These are phyloP conservation scores for Datnioides undecimradiatus DNA, from an alignment of 2,113 vertebrate genomes.

Conservation along the genomic window DNA sequence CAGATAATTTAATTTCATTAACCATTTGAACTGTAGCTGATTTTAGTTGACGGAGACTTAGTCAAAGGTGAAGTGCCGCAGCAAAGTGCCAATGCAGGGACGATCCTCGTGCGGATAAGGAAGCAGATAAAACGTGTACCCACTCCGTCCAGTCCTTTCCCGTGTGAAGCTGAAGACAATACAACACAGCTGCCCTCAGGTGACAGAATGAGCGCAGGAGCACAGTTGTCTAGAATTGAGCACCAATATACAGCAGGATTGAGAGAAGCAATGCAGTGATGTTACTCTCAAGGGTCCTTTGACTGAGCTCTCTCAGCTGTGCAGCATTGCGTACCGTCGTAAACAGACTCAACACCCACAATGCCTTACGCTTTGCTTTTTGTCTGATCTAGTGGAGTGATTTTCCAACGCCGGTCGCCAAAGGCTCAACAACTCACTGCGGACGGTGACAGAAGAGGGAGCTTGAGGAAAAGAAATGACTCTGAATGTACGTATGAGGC, in stretches of 20 bases:
- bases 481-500: background rate
- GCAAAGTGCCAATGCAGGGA: background rate
- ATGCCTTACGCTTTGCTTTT: conserved; percentile 31
- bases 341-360: conserved; percentile 35
- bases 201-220: conserved; percentile 72
- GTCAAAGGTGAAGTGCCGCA: conserved; percentile 1
- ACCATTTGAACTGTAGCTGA: conserved; percentile 27
- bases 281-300: conserved; percentile 54
- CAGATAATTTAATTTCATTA: conserved; percentile 48
- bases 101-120: conserved; percentile 39
- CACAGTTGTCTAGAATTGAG: conserved; percentile 62
- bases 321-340: conserved; percentile 21
- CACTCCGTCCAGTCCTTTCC: conserved; percentile 23
- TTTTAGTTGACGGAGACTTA: background rate
- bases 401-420: background rate
- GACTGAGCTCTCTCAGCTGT: conserved; percentile 58
- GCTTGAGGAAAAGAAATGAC: background rate
- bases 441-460: conserved; percentile 4
- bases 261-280: conserved; percentile 55
- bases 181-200: conserved; percentile 57
- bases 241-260: conserved; percentile 55
- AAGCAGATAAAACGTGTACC: conserved; percentile 53
- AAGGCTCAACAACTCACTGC: conserved; percentile 9
- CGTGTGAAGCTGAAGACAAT: conserved; percentile 55
- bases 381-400: conserved; percentile 19